phyloP scores from a whole-genome alignment of 2,113 vertebrate genomes.

The Gymnogyps californianus region DNA sequence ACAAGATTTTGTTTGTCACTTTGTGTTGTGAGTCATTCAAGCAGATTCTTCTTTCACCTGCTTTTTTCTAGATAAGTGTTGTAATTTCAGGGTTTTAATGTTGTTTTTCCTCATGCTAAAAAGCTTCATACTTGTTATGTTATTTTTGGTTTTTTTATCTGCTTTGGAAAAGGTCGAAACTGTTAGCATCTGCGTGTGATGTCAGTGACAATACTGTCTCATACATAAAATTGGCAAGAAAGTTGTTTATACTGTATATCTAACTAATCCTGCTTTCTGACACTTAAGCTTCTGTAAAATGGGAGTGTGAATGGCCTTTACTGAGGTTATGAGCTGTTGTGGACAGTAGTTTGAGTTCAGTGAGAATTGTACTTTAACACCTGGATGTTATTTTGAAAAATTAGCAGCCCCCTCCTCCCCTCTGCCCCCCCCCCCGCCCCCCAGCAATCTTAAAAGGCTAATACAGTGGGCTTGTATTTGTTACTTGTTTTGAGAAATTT shows the following conservation, averaged over 20 bases:
- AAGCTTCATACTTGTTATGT: not conserved
- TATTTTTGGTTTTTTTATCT: not conserved
- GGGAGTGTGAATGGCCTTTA: not conserved
- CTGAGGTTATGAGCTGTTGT: not conserved
- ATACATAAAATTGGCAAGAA: not conserved
- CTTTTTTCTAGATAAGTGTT: not conserved
- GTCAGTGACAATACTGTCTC: not conserved
- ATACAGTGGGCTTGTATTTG: not conserved
- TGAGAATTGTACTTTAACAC: not conserved
- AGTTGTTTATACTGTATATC: not conserved
- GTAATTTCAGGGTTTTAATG: not conserved
- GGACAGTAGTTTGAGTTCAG: not conserved
- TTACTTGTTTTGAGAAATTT: not conserved
- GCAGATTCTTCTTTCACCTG: not conserved
- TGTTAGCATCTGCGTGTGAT: not conserved
- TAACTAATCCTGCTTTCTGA: not conserved
- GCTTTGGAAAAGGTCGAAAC: not conserved
- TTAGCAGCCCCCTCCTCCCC: not conserved
- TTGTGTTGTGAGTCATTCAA: not conserved
- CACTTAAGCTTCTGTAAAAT: not conserved
- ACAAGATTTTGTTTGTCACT: not conserved
- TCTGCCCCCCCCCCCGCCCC: rapidly evolving
- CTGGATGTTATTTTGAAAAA: not conserved
- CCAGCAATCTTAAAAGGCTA: not conserved
- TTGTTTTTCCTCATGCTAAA: not conserved